These are phyloP conservation scores for Brotogeris chrysoptera DNA, from an alignment of 2,797 vertebrate species.

Conservation along the genomic window DNA sequence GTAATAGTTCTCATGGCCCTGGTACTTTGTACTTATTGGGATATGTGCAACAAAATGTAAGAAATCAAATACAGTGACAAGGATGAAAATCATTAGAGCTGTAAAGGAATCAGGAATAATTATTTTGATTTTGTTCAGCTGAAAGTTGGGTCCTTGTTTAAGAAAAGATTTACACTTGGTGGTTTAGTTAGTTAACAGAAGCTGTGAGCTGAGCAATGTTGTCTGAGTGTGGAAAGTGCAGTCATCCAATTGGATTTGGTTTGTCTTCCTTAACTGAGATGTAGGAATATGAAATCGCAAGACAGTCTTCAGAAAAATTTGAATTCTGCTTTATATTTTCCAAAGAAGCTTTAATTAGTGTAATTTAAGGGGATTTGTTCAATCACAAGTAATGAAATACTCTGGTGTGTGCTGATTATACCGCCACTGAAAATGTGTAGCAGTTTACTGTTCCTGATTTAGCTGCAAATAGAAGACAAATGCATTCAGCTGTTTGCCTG, in stretches of 20 bases:
- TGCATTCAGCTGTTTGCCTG: conserved; percentile 19
- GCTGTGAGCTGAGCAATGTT: not conserved
- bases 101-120: not conserved
- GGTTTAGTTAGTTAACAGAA: not conserved
- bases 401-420: conserved; percentile 16
- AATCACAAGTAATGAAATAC: conserved; percentile 17
- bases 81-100: not conserved
- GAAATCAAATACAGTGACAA: not conserved
- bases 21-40: not conserved
- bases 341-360: conserved; percentile 5
- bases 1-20: not conserved
- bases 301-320: not conserved
- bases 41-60: not conserved
- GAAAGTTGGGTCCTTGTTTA: not conserved
- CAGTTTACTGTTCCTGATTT: not conserved
- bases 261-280: not conserved
- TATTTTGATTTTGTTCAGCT: not conserved
- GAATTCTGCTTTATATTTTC: not conserved
- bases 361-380: conserved; percentile 13
- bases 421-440: not conserved
- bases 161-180: not conserved
- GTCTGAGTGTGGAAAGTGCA: not conserved
- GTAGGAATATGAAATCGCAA: not conserved
- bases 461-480: not conserved
- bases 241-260: not conserved